phyloP scores from a whole-genome alignment of 2,888 invertebrate genomes.

The Allygus modestus region DNA sequence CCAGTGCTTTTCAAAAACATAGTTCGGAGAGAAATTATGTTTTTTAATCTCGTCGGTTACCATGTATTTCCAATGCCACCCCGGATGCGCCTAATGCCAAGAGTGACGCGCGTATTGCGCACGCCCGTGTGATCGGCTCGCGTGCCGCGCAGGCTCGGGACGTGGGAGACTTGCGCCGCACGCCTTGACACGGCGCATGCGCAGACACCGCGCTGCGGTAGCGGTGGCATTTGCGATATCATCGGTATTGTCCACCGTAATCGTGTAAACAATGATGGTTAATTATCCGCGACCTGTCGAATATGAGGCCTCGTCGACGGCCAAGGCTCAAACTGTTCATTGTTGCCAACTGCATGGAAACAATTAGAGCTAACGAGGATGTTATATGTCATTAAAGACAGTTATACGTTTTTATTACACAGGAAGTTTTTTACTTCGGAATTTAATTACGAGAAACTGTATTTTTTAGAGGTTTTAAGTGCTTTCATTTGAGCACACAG shows the following conservation, averaged over 20 bases:
- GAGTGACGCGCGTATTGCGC: background rate
- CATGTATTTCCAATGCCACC: too few species aligned
- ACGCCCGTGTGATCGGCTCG: constrained; percentile 10
- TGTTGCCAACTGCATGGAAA: constrained; percentile 24
- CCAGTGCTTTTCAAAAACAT: too few species aligned
- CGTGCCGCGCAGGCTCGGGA: background rate
- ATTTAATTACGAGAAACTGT: too few species aligned
- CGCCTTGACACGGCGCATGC: constrained; percentile 27
- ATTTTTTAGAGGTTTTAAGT: too few species aligned
- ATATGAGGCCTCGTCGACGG: background rate
- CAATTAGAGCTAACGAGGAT: too few species aligned
- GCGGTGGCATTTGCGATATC: background rate
- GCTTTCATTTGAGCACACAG: too few species aligned
- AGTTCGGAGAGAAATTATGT: too few species aligned
- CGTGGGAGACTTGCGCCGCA: constrained; percentile 13
- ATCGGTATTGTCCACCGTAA: constrained; percentile 24
- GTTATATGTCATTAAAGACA: too few species aligned
- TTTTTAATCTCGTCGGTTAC: too few species aligned
- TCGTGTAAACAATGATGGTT: constrained; percentile 38
- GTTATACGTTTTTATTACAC: background rate
- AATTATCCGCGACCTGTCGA: background rate
- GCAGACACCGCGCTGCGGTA: background rate
- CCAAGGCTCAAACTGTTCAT: constrained; percentile 19
- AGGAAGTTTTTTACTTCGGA: too few species aligned
- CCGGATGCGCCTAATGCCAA: too few species aligned